A percentile compares a stretch with the other conserved stretches of the same genome.
Evolutionary conservation across 2,113 vertebrate species (phyloP).

Genomic region (Psephotus haematonotus): DNA sequence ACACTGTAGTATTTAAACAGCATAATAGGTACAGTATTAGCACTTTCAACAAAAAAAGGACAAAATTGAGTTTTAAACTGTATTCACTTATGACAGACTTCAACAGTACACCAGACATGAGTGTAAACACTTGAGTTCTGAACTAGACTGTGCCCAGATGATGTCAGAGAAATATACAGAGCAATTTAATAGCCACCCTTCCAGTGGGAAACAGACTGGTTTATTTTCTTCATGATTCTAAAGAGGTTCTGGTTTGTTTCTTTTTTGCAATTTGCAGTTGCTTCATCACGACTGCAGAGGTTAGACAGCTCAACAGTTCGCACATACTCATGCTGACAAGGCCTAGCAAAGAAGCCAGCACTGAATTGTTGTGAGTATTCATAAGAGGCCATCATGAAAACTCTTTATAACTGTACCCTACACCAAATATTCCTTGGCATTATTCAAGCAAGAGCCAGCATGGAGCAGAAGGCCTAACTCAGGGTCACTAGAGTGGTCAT

Average conservation of each 20-base stretch:
- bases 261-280: constrained; percentile 82
- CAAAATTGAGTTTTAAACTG: not conserved
- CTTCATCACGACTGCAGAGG: constrained; percentile 92
- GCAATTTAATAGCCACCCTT: not conserved
- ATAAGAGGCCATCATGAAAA: not conserved
- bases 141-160: not conserved
- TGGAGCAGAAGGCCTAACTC: not conserved
- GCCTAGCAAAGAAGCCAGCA: constrained; percentile 83
- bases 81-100: not conserved
- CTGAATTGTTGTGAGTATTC: constrained; percentile 87
- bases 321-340: constrained; percentile 98
- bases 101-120: not conserved
- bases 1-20: not conserved
- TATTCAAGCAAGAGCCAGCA: not conserved
- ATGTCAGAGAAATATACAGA: not conserved
- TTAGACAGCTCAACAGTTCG: constrained; percentile 99
- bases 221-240: constrained; percentile 16
- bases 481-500: not conserved
- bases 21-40: not conserved
- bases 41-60: not conserved
- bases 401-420: not conserved
- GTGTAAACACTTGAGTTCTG: not conserved
- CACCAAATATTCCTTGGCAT: not conserved
- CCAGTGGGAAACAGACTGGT: not conserved
- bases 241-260: constrained; percentile 69